Conservation (phyloP, 2,888 invertebrate species). For the Agrochola litura region DNA sequence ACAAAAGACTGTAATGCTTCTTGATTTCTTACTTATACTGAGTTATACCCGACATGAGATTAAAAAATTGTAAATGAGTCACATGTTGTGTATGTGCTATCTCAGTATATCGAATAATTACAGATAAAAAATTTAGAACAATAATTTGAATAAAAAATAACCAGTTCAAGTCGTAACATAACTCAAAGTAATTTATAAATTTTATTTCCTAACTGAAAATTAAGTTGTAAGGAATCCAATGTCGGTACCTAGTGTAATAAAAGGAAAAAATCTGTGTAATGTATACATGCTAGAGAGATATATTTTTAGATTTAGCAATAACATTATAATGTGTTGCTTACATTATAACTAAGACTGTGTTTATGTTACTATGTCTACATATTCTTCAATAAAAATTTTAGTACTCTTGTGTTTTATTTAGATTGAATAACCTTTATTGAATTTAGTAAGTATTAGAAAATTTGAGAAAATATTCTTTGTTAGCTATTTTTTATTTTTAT, state of each 20-base stretch:
- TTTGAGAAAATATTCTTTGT: not conserved
- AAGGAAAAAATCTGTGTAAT: conserved; percentile 39
- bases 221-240: conserved; percentile 41
- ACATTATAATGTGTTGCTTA: conserved; percentile 59
- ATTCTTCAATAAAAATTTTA: conserved; percentile 46
- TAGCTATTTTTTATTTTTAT: not conserved
- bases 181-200: conserved; percentile 34
- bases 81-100: conserved; percentile 4
- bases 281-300: conserved; percentile 28
- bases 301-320: conserved; percentile 50
- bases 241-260: conserved; percentile 43
- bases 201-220: conserved; percentile 47
- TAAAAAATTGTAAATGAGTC: conserved; percentile 17
- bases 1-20: conserved; percentile 29
- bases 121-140: conserved; percentile 25
- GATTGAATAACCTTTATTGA: conserved; percentile 15
- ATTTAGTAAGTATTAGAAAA: not conserved
- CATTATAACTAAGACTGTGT: conserved; percentile 58
- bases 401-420: conserved; percentile 58
- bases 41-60: not conserved
- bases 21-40: conserved; percentile 28
- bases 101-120: conserved; percentile 34
- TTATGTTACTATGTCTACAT: conserved; percentile 57
- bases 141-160: conserved; percentile 19
- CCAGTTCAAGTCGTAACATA: conserved; percentile 22